phyloP scores from a whole-genome alignment of 2,888 invertebrate species.

The Cynaeus angustus region DNA sequence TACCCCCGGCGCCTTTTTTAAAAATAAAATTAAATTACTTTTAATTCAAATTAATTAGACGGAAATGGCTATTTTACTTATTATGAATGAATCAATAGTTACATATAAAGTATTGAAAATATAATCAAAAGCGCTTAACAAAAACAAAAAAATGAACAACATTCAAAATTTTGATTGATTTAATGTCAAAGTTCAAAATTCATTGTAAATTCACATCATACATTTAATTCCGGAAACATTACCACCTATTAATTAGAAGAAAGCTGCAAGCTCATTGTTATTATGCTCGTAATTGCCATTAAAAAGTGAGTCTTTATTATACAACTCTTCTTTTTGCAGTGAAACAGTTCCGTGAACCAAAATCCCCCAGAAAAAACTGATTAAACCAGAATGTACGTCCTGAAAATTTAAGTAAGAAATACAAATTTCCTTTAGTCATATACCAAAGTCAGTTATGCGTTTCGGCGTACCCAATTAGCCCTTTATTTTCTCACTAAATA shows the following conservation, averaged over 20 bases:
- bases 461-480: not conserved
- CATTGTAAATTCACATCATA: not conserved
- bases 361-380: conserved; percentile 2
- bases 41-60: too few species aligned
- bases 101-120: too few species aligned
- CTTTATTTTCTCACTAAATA: conserved; percentile 2
- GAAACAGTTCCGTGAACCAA: conserved; percentile 10
- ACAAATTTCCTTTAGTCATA: not conserved
- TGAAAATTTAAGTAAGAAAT: conserved; percentile 16
- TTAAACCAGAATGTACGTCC: not conserved
- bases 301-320: conserved; percentile 20
- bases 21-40: too few species aligned
- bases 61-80: too few species aligned
- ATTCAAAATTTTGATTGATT: not conserved
- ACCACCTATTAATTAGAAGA: conserved; percentile 3
- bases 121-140: too few species aligned
- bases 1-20: too few species aligned
- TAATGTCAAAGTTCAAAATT: conserved; percentile 11
- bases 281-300: conserved; percentile 26
- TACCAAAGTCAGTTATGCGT: not conserved
- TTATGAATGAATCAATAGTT: too few species aligned
- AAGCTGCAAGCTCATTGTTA: conserved; percentile 19
- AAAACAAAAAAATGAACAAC: too few species aligned
- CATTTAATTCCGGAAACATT: conserved; percentile 6
- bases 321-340: conserved; percentile 17